phyloP scores from a whole-genome alignment of 2,888 invertebrate species.

The Orchesellides sinensis region DNA sequence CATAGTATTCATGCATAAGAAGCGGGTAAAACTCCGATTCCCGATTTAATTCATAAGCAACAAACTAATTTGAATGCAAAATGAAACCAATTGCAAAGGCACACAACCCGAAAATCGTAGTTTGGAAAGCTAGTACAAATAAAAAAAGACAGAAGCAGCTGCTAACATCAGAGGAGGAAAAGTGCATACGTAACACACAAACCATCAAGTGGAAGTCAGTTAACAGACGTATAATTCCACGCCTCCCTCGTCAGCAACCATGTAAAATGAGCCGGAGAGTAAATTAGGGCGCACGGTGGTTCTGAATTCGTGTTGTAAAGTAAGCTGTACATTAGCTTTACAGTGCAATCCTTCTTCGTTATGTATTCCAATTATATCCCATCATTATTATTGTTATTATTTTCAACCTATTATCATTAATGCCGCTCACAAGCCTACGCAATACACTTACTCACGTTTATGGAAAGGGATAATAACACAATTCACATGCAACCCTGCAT shows the following conservation, averaged over 20 bases:
- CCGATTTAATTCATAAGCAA: too few relatives aligned
- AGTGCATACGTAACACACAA: too few relatives aligned
- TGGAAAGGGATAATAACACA: neutral
- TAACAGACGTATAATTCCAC: conserved; percentile 47
- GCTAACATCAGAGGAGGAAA: conserved; percentile 13
- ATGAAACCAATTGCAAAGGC: neutral
- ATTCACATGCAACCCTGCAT: neutral
- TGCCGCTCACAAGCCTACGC: conserved; percentile 41
- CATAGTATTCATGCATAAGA: too few relatives aligned
- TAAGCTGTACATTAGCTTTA: conserved; percentile 30
- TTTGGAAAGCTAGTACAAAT: neutral
- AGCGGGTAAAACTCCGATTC: too few relatives aligned
- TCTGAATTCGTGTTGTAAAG: conserved; percentile 37
- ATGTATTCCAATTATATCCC: conserved; percentile 50
- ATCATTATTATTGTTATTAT: conserved; percentile 56
- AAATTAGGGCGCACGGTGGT: conserved; percentile 60
- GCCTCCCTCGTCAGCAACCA: conserved; percentile 59
- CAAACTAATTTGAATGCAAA: conserved; percentile 4
- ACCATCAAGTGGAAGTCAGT: conserved; percentile 54
- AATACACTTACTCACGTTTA: neutral
- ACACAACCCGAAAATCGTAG: neutral
- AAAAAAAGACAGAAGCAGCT: conserved; percentile 31
- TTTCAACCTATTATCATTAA: conserved; percentile 57
- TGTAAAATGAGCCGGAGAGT: conserved; percentile 54
- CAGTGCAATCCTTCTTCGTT: conserved; percentile 32